Base-by-base conservation (phyloP, 1,140 invertebrate genomes). In the Agrypnia vestita region DNA sequence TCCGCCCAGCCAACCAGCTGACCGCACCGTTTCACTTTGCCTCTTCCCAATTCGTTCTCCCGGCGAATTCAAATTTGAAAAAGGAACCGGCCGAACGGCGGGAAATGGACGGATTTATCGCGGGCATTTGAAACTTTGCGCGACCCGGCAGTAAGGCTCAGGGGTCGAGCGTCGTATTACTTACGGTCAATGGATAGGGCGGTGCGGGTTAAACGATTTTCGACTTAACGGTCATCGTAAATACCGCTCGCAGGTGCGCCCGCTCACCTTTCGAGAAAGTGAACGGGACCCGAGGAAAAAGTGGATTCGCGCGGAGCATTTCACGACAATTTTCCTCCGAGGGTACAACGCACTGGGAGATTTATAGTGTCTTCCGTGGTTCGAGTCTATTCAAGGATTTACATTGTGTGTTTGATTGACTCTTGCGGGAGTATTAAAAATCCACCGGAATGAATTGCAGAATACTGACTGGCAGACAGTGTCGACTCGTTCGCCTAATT, bases 161-260 rank as follows among this genome's bases (percentile, higher is more conserved):
- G 12, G 71, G 71, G 71, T 73, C 71, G 51, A 43, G 71, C 71
- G 49, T n/a, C 49, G 71, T 56, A 73, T 73, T 73, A 73, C 71
- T 53, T 55, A 53, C 71, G 71, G 71, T 73, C 71, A 73, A 73
- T 55, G 71, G 71, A 73, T 73, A 17, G 53, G 35, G 10, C 44
- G 71, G 35, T 73, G 13, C 73, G 56, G 56, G 73, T 61, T 76
- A 76, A 76, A 76, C 73, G 73, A 76, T 76, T 61, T 76, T 76
- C 25, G 73, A 76, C 73, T 53, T 76, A 53, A 61, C 73, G 73
- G 73, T 35, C 46, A 51, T 53, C 53, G 73, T 76, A 76, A 76
- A 76, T 59, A 76, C n/a, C 44, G 73, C 35, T 44, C 73, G 19
- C 73, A 76, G 73, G 73, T 76, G 73, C 17, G 73, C 47, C 17